Evolutionary conservation across 2,888 invertebrate species (phyloP), one percentile per base, ranked within the genome.

Genomic region (Hofmannophila pseudospretella): DNA sequence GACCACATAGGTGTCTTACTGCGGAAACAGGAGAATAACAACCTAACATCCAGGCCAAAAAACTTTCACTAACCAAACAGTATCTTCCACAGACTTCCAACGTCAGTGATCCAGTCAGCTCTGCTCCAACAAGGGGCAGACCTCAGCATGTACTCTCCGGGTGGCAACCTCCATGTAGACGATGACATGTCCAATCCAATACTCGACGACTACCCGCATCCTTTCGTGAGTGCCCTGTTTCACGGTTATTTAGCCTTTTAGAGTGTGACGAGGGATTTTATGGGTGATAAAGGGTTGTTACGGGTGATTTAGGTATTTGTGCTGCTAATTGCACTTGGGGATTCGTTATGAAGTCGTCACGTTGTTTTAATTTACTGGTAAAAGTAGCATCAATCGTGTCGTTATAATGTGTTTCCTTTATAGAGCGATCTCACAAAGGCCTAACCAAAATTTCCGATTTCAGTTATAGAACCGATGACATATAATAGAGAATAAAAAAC

Each of bases 61-160:
- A n/a, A n/a, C n/a, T n/a, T n/a, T n/a, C n/a, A n/a, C n/a, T n/a
- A n/a, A n/a, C n/a, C n/a, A n/a, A n/a, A n/a, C n/a, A n/a, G n/a
- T 25, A 14, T 36, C 16, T 41, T 42, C 47, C 11, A 14, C 79
- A 89, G 81, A 31, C 71, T 73, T 45, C 88, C 76, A 38, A 82
- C 71, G 2, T 87, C 72, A 10, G 86, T 87, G 41, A 86, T 88
- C 32, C 87, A 87, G 53, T 85, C 58, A 23, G 86, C 86, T 0
- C 52, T 87, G 38, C 71, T 86, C 69, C 88, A 88, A 64, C 72
- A 79, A 63, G 85, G 78, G 3, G 79, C 77, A 0, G 88, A 81
- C 43, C 51, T 85, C 13, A 82, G 85, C 61, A 70, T 87, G 69
- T 87, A 86, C 47, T 85, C 84, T 0, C 85, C 74, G n/a, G 80